Conservation (phyloP, 2,888 invertebrate species). For the Drosophila greeni region DNA sequence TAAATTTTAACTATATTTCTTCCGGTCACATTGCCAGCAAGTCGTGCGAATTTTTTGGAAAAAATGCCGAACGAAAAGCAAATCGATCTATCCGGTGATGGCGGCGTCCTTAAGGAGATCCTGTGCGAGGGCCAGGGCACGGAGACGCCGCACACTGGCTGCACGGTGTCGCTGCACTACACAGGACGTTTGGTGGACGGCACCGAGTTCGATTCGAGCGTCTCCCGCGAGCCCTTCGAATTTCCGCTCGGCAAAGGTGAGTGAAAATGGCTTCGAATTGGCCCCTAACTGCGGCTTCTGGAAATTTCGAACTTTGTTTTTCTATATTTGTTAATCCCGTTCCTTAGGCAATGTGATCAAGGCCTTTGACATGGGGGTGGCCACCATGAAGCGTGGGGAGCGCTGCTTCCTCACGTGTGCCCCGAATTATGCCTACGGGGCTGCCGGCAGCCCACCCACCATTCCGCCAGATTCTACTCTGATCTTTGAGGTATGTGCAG, state of each 20-base stretch:
- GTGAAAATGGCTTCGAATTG: conserved; percentile 11
- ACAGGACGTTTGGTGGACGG: conserved; percentile 92
- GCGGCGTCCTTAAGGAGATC: conserved; percentile 76
- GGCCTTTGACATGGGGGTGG: conserved; percentile 96
- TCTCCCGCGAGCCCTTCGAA: conserved; percentile 90
- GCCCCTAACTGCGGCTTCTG: conserved; percentile 3
- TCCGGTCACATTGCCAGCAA: conserved; percentile 10
- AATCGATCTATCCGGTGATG: conserved; percentile 76
- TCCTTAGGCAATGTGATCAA: conserved; percentile 88
- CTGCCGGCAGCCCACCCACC: conserved; percentile 88
- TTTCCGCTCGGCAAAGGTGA: conserved; percentile 92
- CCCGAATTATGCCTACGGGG: conserved; percentile 94
- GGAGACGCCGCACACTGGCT: conserved; percentile 86
- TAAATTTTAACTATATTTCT: conserved; percentile 3
- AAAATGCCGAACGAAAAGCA: conserved; percentile 64
- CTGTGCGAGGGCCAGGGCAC: conserved; percentile 85
- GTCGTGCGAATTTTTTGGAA: conserved; percentile 11
- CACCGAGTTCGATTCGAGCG: conserved; percentile 94
- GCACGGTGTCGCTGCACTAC: conserved; percentile 89
- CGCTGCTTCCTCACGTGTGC: conserved; percentile 89
- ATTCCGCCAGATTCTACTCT: conserved; percentile 94
- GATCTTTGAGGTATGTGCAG: conserved; percentile 86
- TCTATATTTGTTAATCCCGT: not conserved
- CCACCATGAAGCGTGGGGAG: conserved; percentile 95
- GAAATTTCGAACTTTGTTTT: not conserved